phyloP scores from a whole-genome alignment of 2,888 invertebrate genomes.

The Cecidostiba fungosa region DNA sequence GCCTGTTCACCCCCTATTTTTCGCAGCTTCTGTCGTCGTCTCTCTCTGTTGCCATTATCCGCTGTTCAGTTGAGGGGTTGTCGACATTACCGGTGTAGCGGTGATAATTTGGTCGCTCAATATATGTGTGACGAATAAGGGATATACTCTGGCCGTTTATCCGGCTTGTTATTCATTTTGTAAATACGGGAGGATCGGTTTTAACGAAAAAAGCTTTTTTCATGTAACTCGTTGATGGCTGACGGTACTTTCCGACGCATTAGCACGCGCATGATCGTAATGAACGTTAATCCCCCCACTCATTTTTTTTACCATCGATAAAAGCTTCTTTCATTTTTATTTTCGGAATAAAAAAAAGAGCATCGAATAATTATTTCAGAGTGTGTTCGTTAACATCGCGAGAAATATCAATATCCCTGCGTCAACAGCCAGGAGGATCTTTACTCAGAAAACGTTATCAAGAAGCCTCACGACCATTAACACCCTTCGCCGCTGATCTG shows the following conservation, averaged over 20 bases:
- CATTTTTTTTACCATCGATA: neutral
- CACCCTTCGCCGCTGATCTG: constrained; percentile 19
- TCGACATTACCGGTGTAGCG: neutral
- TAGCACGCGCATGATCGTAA: neutral
- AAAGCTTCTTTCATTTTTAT: neutral
- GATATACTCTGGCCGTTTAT: neutral
- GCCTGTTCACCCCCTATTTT: neutral
- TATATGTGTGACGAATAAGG: neutral
- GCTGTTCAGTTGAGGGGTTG: neutral
- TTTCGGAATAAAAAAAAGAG: neutral
- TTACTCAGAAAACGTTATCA: neutral
- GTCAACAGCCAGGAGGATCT: neutral
- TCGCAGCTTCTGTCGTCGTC: neutral
- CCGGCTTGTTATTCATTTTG: neutral
- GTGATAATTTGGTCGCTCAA: neutral
- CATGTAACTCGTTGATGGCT: too few relatives aligned
- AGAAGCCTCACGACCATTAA: neutral
- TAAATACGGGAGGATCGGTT: neutral
- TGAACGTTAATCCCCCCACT: neutral
- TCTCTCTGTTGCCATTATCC: neutral
- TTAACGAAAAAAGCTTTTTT: neutral
- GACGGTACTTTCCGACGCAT: neutral
- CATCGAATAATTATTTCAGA: neutral
- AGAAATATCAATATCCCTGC: neutral
- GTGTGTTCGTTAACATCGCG: neutral